These are phyloP conservation scores for Poecilia wingei DNA, from an alignment of 2,797 vertebrate species.

Conservation along the genomic window DNA sequence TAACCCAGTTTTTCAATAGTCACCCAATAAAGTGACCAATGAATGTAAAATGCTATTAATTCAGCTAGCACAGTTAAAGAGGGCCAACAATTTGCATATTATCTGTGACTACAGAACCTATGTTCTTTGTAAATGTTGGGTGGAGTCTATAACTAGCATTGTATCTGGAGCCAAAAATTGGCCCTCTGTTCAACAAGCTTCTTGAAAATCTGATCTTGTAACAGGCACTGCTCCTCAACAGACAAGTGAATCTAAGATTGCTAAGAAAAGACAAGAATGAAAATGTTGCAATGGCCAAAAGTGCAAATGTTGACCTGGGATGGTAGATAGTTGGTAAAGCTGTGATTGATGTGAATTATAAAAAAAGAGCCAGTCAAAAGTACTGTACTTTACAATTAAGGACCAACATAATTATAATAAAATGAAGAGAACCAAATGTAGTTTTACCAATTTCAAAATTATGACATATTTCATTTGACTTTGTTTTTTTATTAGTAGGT, in stretches of 20 bases:
- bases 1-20: too few relatives aligned
- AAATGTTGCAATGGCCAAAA: not conserved
- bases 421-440: not conserved
- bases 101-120: not conserved
- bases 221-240: not conserved
- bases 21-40: not conserved
- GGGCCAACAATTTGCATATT: not conserved
- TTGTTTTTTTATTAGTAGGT: not conserved
- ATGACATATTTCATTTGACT: not conserved
- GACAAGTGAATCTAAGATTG: not conserved
- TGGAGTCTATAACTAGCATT: not conserved
- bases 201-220: not conserved
- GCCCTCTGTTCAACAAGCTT: not conserved
- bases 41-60: not conserved
- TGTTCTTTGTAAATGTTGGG: not conserved
- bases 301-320: not conserved
- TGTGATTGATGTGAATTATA: not conserved
- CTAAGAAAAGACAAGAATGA: not conserved
- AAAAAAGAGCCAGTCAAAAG: not conserved
- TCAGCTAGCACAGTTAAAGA: not conserved
- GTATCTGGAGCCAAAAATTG: not conserved
- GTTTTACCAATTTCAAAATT: not conserved
- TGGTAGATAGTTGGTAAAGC: not conserved
- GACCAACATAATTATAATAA: not conserved
- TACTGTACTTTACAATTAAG: not conserved